phyloP scores from a whole-genome alignment of 1,140 invertebrate species.

The Pygmarrhopalites habei region DNA sequence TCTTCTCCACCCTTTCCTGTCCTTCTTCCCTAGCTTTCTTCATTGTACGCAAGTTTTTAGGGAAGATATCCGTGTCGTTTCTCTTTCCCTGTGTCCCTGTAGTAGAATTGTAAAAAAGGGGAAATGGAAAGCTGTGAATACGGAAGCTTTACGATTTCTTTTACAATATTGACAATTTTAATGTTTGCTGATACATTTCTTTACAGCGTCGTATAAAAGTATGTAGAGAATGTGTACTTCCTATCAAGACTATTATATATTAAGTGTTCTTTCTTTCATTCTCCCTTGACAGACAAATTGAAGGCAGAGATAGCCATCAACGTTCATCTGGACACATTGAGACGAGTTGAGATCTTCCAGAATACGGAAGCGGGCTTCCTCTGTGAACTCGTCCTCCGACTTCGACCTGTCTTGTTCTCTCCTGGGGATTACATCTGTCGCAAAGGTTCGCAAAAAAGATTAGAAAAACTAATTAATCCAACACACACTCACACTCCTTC shows the following conservation, averaged over 20 bases:
- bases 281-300: slow-evolving; percentile 86
- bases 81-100: neutral
- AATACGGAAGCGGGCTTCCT: slow-evolving; percentile 98
- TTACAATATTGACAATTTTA: no score
- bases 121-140: no score
- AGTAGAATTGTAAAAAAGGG: neutral
- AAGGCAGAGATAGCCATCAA: slow-evolving; percentile 99
- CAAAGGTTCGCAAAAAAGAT: slow-evolving; percentile 65
- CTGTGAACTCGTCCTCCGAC: slow-evolving; percentile 87
- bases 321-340: slow-evolving; percentile 94
- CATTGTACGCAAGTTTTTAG: no score
- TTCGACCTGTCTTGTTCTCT: slow-evolving; percentile 92
- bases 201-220: no score
- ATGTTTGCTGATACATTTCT: no score
- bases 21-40: no score
- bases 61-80: no score
- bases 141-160: no score
- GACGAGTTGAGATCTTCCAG: slow-evolving; percentile 97
- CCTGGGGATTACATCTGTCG: slow-evolving; percentile 97
- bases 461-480: slow-evolving; percentile 8
- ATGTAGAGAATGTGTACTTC: no score
- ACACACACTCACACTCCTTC: neutral
- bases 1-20: no score
- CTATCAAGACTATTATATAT: no score
- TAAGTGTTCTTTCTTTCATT: no score